Conservation (phyloP, 2,797 vertebrate genomes). For the Neoniphon sammara region DNA sequence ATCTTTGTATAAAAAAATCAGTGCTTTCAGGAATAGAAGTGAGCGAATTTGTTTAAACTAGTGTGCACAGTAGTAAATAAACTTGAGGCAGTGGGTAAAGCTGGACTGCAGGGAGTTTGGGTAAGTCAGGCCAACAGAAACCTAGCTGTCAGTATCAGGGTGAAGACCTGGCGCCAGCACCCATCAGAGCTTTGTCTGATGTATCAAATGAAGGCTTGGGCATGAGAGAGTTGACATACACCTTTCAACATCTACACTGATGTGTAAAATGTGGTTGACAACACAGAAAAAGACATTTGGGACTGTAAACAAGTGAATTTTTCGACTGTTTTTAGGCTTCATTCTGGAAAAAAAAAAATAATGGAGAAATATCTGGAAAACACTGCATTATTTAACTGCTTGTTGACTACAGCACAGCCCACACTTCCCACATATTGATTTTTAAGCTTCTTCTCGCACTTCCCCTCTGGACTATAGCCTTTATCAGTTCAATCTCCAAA, state of each 20-base stretch:
- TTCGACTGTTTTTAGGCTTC: no score
- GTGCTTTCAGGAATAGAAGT: background rate
- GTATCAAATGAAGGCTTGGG: conserved; percentile 23
- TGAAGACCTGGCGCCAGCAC: conserved; percentile 21
- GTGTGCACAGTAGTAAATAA: background rate
- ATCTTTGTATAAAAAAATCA: background rate
- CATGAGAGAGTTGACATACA: background rate
- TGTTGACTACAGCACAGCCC: no score
- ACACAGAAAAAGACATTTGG: background rate
- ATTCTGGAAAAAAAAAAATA: no score
- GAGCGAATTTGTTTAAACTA: background rate
- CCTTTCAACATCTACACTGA: background rate
- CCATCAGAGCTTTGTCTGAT: conserved; percentile 52
- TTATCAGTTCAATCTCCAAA: background rate
- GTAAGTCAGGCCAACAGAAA: conserved; percentile 33
- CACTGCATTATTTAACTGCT: no score
- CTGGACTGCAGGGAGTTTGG: conserved; percentile 41
- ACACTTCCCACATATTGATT: background rate
- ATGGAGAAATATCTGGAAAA: no score
- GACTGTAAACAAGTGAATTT: background rate
- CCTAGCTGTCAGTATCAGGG: conserved; percentile 31
- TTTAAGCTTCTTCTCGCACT: conserved; percentile 5
- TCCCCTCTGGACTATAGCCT: background rate
- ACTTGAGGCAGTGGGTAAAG: background rate
- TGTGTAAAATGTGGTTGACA: no score